Evolutionary conservation across 35 echinoderm and acorn worm genomes (phyloP), one percentile per base, ranked within the genome.

Genomic region (Holothuria glaberrima): DNA sequence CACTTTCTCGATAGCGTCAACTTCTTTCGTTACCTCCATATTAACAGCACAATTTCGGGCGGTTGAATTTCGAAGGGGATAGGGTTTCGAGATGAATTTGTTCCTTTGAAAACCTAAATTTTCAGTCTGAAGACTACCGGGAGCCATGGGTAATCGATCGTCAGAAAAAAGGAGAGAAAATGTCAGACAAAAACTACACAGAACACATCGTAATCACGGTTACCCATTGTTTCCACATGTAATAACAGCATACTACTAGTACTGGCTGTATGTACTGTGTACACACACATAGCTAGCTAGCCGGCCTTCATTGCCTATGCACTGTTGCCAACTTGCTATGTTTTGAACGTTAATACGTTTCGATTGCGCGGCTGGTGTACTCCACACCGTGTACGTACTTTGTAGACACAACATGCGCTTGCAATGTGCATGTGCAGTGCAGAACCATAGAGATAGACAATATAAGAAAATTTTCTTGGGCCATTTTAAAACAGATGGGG

Each of bases 71-170:
- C 85, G 30, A 33, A 67, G 50, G 5, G 85, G 85, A 87, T 87
- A 87, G 16, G 85, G 66, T 50, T 87, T 87, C 45, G 85, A 69
- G 66, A 34, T 36, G 12, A 70, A 45, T 71, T 46, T 38, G 50
- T 32, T 87, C 35, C 61, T 67, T 46, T 87, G 85, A 71, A 25
- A 70, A 46, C 85, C 62, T 35, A 87, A 84, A 84, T 61, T 32
- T 58, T 30, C 80, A 84, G 80, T 24, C 27, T 52, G 60, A 46
- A 87, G 60, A 70, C 50, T 87, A 64, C 85, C 85, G 63, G 66
- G 85, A 87, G 85, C 85, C 85, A 87, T 87, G 60, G 85, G 85
- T 87, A 48, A 34, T 30, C 36, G 85, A 69, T 69, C 60, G 35
- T 59, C 65, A 71, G 60, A 44, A 44, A 87, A 87, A 45, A 30